phyloP scores from a whole-genome alignment of 2,888 invertebrate genomes.

The Lochmaea capreae region DNA sequence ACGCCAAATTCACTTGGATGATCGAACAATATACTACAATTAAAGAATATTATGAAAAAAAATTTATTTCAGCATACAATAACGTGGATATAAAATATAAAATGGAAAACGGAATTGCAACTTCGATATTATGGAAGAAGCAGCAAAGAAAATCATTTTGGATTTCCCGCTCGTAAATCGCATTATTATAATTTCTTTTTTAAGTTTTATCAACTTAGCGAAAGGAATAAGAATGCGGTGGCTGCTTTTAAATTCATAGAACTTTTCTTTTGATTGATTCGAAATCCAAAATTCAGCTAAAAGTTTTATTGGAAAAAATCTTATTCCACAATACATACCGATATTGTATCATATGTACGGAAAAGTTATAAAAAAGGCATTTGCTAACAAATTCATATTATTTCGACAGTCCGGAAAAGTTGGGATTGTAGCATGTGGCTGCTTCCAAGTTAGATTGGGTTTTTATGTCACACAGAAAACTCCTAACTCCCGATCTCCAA shows the following conservation, averaged over 20 bases:
- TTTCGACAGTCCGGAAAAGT: slow-evolving; percentile 53
- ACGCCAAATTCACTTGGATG: slow-evolving; percentile 11
- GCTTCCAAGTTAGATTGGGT: slow-evolving; percentile 59
- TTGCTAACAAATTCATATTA: slow-evolving; percentile 53
- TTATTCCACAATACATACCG: slow-evolving; percentile 34
- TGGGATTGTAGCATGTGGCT: slow-evolving; percentile 60
- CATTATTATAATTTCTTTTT: slow-evolving; percentile 8
- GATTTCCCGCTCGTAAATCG: background rate
- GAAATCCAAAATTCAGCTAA: slow-evolving; percentile 27
- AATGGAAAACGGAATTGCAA: background rate
- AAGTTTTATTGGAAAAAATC: slow-evolving; percentile 36
- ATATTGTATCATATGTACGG: slow-evolving; percentile 40
- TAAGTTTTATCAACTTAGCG: background rate
- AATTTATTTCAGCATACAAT: background rate
- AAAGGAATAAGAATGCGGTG: background rate
- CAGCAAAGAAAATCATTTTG: background rate
- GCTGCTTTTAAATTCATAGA: slow-evolving; percentile 22
- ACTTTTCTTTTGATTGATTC: slow-evolving; percentile 9
- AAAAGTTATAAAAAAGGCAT: slow-evolving; percentile 49
- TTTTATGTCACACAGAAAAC: slow-evolving; percentile 54
- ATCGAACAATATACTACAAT: slow-evolving; percentile 24
- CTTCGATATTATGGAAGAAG: background rate
- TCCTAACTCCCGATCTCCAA: slow-evolving; percentile 40
- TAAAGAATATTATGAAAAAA: slow-evolving; percentile 24
- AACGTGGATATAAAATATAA: background rate